Base-by-base conservation (phyloP, 2,113 vertebrate genomes). In the Macrotis lagotis region DNA sequence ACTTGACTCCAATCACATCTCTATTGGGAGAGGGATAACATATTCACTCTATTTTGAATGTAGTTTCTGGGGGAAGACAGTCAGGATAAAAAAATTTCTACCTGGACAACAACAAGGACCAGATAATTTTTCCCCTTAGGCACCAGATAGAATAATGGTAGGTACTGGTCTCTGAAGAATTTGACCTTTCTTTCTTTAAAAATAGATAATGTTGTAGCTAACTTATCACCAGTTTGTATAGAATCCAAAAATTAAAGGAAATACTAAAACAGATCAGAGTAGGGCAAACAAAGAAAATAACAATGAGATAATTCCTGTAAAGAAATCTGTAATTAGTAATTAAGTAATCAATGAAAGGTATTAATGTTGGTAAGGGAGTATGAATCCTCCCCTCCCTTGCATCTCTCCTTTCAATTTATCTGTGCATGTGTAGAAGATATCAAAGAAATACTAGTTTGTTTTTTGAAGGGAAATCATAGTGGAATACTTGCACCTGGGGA, bases 141-240 rank as follows among this genome's bases (percentile, higher is more conserved):
- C 10, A 24, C 50, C 37, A 53, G 50, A 83, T 48, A 49, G 89
- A 91, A 88, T 92, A 49, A 94, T 92, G n/a, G 47, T 49, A 51
- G 91, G 90, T 55, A 49, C 22, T 90, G 93, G 25, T 3, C 88
- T 94, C 95, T 49, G 31, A 92, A 59, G 50, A 93, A 92, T 95
- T 88, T 89, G 53, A 91, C 50, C 28, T 92, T 96, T 19, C 25
- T 44, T 53, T 94, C 51, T 95, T 25, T 91, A 50, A 96, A 96
- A 93, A 44, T 28, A 22, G n/a, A 90, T 55, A 93, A 6, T 91
- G 50, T 50, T 59, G 53, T 93, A 93, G 5, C 50, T 14, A 24
- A 47, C 90, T 9, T 90, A 92, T 74, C 37, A n/a, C 59, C 24
- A 66, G 1, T n/a, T 16, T 66, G n/a, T 92, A 44, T 51, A 93